phyloP scores from a whole-genome alignment of 2,888 invertebrate species.

The Hymenopus coronatus region DNA sequence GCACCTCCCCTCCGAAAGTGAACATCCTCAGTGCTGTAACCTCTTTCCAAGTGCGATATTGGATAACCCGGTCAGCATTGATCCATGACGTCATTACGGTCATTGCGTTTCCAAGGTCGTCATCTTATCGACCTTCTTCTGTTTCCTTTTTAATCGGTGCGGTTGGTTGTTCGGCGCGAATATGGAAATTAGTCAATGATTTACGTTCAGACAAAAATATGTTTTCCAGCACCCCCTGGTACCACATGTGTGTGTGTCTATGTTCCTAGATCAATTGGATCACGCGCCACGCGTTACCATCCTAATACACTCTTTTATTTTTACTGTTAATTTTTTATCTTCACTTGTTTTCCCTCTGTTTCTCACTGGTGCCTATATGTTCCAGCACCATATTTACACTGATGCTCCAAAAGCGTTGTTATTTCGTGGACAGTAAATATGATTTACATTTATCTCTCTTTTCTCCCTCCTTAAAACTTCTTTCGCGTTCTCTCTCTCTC shows the following conservation, averaged over 20 bases:
- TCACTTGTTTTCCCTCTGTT: not conserved
- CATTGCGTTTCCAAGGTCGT: conserved; percentile 18
- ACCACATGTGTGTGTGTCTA: not conserved
- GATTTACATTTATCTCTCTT: too few species aligned
- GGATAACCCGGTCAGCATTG: not conserved
- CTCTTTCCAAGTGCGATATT: not conserved
- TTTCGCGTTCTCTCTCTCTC: too few species aligned
- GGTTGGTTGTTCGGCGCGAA: not conserved
- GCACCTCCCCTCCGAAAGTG: not conserved
- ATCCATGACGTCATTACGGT: conserved; percentile 21
- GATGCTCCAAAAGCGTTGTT: too few species aligned
- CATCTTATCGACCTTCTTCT: not conserved
- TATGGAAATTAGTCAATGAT: not conserved
- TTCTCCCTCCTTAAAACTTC: too few species aligned
- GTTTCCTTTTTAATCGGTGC: not conserved
- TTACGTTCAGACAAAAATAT: not conserved
- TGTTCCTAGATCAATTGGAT: too few species aligned
- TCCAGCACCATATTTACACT: too few species aligned
- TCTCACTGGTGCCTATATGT: too few species aligned
- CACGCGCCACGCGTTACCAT: too few species aligned
- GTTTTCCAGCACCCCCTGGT: not conserved
- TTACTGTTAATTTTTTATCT: not conserved
- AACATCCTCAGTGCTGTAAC: not conserved
- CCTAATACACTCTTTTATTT: not conserved
- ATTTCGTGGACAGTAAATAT: too few species aligned